Base-by-base conservation (phyloP, 2,888 invertebrate genomes). In the Bhutanitis thaidina region DNA sequence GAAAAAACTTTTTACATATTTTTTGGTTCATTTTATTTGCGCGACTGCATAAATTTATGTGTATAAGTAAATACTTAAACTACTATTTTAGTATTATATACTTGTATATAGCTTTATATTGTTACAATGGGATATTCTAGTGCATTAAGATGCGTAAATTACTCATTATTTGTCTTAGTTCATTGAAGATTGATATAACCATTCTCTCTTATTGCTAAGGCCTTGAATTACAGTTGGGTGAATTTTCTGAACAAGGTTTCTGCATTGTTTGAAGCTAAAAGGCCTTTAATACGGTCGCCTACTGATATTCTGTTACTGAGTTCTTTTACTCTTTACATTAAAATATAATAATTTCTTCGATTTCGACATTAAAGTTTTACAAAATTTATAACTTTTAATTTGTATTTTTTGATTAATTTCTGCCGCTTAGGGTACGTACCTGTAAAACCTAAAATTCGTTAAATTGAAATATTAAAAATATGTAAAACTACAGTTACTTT, bases 181-280 rank as follows among this genome's bases (percentile, higher is more conserved):
- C 80, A 80, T 81, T 80, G 81, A 73, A 60, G 80, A 80, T 81
- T 80, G 80, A 72, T 61, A 54, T 54, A 53, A 61, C 49, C 58
- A 69, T 73, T 70, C 67, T 66, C 62, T 3, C 67, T 71, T 64
- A 56, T 44, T 63, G 57, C 29, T 57, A 54, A 60, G 71, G 64
- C 79, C 81, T 80, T 80, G 78, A 67, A 56, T 60, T 55, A 57
- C 59, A 65, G 64, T 70, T 70, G 63, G 65, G 60, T 68, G 69
- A 61, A 62, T 66, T 65, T 60, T 62, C 55, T 61, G 62, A 71
- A 66, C 69, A 67, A 69, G 67, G 63, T 67, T 47, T 39, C 45
- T 41, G 41, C 48, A 55, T 56, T 57, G 63, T 59, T 63, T 57
- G 55, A 47, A 43, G 43, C 41, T 46, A 34, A 38, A 38, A 47